Evolutionary conservation across 2,797 vertebrate species (phyloP), one percentile per base, ranked within the genome.

Genomic region (Garrulus glandarius): DNA sequence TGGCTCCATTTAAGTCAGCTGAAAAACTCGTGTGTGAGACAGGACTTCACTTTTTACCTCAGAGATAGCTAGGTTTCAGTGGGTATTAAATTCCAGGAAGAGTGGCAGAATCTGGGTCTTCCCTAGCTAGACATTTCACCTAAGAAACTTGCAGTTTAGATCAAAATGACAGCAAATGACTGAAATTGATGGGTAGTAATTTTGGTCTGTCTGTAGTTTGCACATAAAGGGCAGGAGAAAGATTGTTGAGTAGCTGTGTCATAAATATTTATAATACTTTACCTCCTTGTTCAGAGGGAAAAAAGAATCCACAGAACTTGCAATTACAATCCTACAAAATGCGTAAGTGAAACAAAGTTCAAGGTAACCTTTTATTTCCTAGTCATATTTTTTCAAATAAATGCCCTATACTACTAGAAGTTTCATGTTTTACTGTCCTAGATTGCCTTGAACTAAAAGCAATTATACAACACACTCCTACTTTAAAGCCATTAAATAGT

Each of bases 271-370:
- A 50, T 56, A 89, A 59, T 80, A 79, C 41, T 81, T 71, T 70
- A 60, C 50, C 52, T 76, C 61, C 53, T 74, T 84, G 39, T 84
- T 96, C 76, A 64, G 69, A 61, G 26, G n/a, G 50, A 65, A 72
- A 84, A 84, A 91, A 84, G 82, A 80, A 56, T 90, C 43, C 77
- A 82, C 50, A 65, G 74, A 92, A 26, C 75, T 72, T 93, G 80
- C 84, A 88, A 91, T 93, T 87, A 81, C 67, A 63, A 8, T 67
- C 57, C 55, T 78, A 81, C 83, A 92, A 92, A 96, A 93, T 61
- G 82, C 59, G 20, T 84, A 94, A 96, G 78, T 77, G 69, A 96
- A 97, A 92, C 75, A 65, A 96, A 96, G 97, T 96, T 96, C 97
- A 97, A 97, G 95, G 97, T 63, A 94, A 59, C 18, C 37, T 96